A percentile compares a stretch with the other conserved stretches of the same genome.
Conservation (phyloP, 2,888 invertebrate genomes). For the Dorcus parallelipipedus region DNA sequence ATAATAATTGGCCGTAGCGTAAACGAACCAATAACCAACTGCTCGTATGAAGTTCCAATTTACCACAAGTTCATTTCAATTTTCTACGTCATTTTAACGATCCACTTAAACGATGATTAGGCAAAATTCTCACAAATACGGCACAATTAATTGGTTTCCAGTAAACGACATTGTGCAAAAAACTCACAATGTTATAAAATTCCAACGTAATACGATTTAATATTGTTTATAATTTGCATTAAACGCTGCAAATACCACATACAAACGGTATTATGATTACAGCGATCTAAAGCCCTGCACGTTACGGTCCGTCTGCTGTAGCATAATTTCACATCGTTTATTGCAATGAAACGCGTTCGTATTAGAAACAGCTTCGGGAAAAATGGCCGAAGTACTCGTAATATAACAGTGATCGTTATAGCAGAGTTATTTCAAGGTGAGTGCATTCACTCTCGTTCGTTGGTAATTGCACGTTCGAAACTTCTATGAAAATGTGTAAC, state of each 20-base stretch:
- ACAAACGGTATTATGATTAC: background rate
- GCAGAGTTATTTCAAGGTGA: slow-evolving; percentile 18
- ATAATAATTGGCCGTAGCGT: too few relatives aligned
- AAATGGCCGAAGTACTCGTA: background rate
- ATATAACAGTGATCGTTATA: background rate
- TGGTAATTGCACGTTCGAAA: slow-evolving; percentile 13
- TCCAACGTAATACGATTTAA: background rate
- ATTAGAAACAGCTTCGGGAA: background rate
- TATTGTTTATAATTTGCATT: background rate
- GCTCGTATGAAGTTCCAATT: too few relatives aligned
- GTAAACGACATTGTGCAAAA: too few relatives aligned
- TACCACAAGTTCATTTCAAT: too few relatives aligned
- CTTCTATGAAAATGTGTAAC: slow-evolving; percentile 9
- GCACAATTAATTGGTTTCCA: too few relatives aligned
- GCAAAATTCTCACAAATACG: too few relatives aligned
- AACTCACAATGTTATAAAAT: too few relatives aligned
- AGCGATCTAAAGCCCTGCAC: background rate
- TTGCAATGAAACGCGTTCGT: slow-evolving; percentile 1
- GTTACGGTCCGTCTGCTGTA: slow-evolving; percentile 1
- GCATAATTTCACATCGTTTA: background rate
- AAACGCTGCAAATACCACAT: background rate
- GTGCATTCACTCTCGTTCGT: slow-evolving; percentile 20
- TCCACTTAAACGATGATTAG: too few relatives aligned
- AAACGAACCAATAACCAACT: too few relatives aligned
- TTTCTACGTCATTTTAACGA: too few relatives aligned